Base-by-base conservation (phyloP, 2,888 invertebrate genomes). In the Chironomus riparius region DNA sequence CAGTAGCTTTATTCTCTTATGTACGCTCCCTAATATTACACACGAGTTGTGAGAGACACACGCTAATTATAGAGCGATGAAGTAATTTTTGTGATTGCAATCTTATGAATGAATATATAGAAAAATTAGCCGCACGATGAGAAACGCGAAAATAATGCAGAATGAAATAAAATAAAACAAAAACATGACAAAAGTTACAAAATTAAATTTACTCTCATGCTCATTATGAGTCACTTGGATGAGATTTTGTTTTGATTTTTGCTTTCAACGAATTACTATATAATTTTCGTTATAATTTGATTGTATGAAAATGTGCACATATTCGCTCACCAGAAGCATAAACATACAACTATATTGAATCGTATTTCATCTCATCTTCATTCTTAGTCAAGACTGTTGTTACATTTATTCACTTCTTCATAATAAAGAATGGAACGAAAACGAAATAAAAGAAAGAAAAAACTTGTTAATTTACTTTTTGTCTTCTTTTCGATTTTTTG, bases 51-150 rank as follows among this genome's bases (percentile, higher is more conserved):
- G 38, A 38, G 38, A 38, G 21, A 65, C 65, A 65, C 65, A 21
- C 65, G 65, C 65, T 65, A 65, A 65, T 65, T 65, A 65, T 65
- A 65, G 65, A 21, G 21, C 22, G 65, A 24, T 24, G 65, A 65
- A 65, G 24, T 65, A 65, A 65, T 21, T 24, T 56, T 15, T 21
- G 22, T 21, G 65, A 24, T 24, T 65, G 65, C 24, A 65, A 21
- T 65, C 22, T 24, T 10, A 65, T 24, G 65, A 65, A 65, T 65
- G 65, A 65, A 18, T 21, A 18, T 6, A 24, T 2, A 24, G 3
- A 65, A 24, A 5, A 65, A 21, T 21, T 21, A 65, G 18, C 21
- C 13, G 56, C 15, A 5, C 18, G 56, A 56, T 56, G 50, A 50
- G 50, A 50, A 50, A 50, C 50, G 50, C 50, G 50, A 50, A 50